Evolutionary conservation across 2,797 vertebrate genomes (phyloP).

Genomic region (Holocentrus rufus): DNA sequence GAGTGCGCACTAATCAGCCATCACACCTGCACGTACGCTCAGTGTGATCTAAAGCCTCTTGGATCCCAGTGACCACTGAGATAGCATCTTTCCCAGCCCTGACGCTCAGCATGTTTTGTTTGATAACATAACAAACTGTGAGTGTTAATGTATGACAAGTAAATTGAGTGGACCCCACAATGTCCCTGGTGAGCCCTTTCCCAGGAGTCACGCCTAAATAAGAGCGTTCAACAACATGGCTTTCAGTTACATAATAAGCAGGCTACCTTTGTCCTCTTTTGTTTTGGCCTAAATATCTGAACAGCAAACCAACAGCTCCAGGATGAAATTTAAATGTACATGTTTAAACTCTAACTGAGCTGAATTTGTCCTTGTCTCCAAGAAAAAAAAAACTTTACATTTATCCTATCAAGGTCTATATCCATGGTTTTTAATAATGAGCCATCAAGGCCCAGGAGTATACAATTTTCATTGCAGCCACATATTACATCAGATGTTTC

Average conservation of each 20-base stretch:
- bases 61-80: constrained; percentile 5
- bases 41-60: constrained; percentile 11
- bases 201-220: constrained; percentile 6
- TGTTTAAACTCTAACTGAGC: not conserved
- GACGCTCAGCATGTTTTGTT: constrained; percentile 27
- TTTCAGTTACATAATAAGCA: not conserved
- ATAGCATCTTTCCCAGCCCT: constrained; percentile 37
- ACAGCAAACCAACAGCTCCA: not conserved
- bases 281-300: not conserved
- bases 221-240: not conserved
- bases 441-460: too few relatives aligned
- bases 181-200: constrained; percentile 12
- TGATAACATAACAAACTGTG: constrained; percentile 13
- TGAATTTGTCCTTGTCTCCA: not conserved
- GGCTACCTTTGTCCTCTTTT: not conserved
- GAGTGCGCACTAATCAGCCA: constrained; percentile 12
- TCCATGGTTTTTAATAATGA: too few relatives aligned
- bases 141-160: constrained; percentile 9
- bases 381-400: not conserved
- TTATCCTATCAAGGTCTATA: not conserved
- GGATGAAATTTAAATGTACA: not conserved
- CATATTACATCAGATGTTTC: too few relatives aligned
- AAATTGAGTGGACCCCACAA: constrained; percentile 23
- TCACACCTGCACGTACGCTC: constrained; percentile 11
- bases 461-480: too few relatives aligned